Evolutionary conservation across 2,797 vertebrate genomes (phyloP).

Genomic region (Ptychobarbus kaznakovi): DNA sequence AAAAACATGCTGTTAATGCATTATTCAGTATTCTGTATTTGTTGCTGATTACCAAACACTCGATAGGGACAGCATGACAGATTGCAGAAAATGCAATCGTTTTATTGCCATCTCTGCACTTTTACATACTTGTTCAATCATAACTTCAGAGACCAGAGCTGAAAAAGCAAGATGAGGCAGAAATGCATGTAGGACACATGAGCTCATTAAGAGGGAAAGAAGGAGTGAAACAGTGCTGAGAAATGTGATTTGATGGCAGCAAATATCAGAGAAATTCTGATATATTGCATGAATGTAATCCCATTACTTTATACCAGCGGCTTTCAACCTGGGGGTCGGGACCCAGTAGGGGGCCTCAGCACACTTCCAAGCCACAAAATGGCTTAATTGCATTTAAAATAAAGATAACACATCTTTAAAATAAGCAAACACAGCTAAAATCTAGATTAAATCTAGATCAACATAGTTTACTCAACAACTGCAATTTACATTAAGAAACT

Average conservation of each 20-base stretch:
- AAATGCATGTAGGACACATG: not conserved
- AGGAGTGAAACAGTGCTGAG: not conserved
- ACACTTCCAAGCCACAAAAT: not conserved
- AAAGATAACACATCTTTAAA: not conserved
- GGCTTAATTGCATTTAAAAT: not conserved
- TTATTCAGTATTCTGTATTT: constrained; percentile 20
- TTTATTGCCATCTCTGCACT: constrained; percentile 49
- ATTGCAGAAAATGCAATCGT: constrained; percentile 30
- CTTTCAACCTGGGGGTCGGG: not conserved
- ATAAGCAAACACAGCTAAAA: not conserved
- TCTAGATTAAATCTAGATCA: too few species aligned
- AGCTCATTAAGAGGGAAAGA: constrained; percentile 15
- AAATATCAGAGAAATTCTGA: constrained; percentile 15
- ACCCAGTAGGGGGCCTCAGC: not conserved
- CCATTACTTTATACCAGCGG: not conserved
- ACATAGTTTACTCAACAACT: not conserved
- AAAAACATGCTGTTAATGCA: constrained; percentile 13
- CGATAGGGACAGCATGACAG: constrained; percentile 10
- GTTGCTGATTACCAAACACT: constrained; percentile 41
- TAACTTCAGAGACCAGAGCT: constrained; percentile 12
- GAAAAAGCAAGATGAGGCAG: constrained; percentile 22
- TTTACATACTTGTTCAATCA: constrained; percentile 38
- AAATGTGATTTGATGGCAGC: not conserved
- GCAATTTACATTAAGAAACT: not conserved
- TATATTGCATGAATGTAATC: not conserved